Evolutionary conservation across 2,797 vertebrate genomes (phyloP), one percentile per base, ranked within the genome.

Genomic region (Phoxinus dragarum): DNA sequence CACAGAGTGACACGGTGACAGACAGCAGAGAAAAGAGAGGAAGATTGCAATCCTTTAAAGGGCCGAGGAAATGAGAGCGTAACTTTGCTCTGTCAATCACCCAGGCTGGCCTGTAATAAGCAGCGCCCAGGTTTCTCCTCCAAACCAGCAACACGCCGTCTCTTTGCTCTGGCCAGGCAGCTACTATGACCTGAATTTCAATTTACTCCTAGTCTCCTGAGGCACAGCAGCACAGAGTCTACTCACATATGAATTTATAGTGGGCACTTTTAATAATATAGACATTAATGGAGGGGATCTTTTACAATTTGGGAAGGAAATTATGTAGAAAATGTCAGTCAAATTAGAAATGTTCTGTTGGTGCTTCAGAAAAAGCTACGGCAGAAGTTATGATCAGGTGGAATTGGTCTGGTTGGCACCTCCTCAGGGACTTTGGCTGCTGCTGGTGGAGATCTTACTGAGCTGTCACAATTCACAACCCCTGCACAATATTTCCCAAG

Each of bases 1-100:
- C 76, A 84, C 75, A 85, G 72, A 87, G 80, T 81, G 86, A 89
- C 86, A 85, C 47, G 38, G 40, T 69, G 88, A 87, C 86, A 87
- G 88, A 80, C 88, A 89, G 84, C 40, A 36, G 74, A 86, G 81
- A 84, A 83, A 87, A 87, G 82, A 87, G 81, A 82, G 56, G 84
- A 81, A 89, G 88, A 89, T 87, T 89, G 84, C 75, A 87, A 86
- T 84, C 80, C 86, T 84, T 89, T 86, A 83, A 86, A 84, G 82
- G 86, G 71, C 66, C 40, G 80, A 81, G 83, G 84, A 89, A 87
- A 89, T 87, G 84, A 86, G 81, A 87, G 84, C 67, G 56, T 80
- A 86, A 87, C 86, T 84, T 86, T 81, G 72, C 44, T 87, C 81
- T 89, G 86, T 87, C 88, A 86, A 86, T 89, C 86, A 81, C 76